Conservation (phyloP, 37 sponge, comb jelly and placozoan genomes). For the Mnemiopsis leidyi region DNA sequence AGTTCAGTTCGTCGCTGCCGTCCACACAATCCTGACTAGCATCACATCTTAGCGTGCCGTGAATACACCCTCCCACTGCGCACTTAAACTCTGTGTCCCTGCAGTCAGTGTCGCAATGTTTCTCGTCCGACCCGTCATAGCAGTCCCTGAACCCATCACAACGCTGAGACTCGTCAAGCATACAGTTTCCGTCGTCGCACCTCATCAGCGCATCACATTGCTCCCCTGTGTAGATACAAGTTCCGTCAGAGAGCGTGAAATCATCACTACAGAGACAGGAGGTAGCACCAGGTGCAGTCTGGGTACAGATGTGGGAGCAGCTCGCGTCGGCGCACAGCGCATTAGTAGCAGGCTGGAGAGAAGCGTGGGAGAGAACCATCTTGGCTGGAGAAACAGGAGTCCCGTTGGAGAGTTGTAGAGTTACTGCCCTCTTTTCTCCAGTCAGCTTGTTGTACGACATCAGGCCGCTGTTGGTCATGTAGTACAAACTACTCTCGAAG, state of each 20-base stretch:
- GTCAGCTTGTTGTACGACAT: neutral
- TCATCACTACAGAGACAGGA: conserved; percentile 21
- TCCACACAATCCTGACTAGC: conserved; percentile 16
- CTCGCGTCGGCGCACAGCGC: neutral
- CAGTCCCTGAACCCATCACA: conserved; percentile 49
- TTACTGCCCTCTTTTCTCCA: neutral
- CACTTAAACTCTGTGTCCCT: neutral
- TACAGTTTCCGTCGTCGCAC: conserved; percentile 22
- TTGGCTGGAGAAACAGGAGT: neutral
- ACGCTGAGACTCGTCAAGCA: neutral
- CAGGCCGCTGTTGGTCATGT: neutral
- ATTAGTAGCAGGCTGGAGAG: neutral
- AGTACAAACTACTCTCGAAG: conserved; percentile 14
- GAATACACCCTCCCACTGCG: conserved; percentile 5
- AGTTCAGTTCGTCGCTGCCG: neutral
- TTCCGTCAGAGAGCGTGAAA: neutral
- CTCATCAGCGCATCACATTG: neutral
- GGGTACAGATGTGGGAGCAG: conserved; percentile 11
- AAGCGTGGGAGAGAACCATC: neutral
- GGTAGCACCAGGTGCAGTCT: neutral
- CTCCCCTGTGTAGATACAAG: neutral
- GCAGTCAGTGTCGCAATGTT: neutral
- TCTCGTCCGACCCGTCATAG: conserved; percentile 34
- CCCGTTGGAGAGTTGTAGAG: neutral
- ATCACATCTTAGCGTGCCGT: conserved; percentile 18